Evolutionary conservation across 1,140 invertebrate genomes (phyloP).

Genomic region (Drosophila nannoptera): DNA sequence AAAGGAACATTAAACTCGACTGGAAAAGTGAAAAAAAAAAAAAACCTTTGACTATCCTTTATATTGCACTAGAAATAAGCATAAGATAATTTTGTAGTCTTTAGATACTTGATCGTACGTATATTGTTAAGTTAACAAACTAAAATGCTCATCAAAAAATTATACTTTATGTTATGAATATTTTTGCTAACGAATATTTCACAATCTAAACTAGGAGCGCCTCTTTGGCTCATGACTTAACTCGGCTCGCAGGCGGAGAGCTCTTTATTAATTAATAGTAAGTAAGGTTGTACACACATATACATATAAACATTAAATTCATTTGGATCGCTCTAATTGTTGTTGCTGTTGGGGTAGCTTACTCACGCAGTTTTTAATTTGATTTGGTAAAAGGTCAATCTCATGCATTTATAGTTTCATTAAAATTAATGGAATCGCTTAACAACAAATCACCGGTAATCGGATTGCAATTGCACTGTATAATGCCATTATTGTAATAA

Average conservation of each 20-base stretch:
- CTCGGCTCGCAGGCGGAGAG: slow-evolving; percentile 17
- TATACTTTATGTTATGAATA: slow-evolving; percentile 15
- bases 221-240: slow-evolving; percentile 36
- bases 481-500: slow-evolving; percentile 35
- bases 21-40: slow-evolving; percentile 32
- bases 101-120: slow-evolving; percentile 22
- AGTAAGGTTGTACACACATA: slow-evolving; percentile 33
- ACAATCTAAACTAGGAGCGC: slow-evolving; percentile 26
- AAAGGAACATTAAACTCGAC: slow-evolving; percentile 29
- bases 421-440: slow-evolving; percentile 70
- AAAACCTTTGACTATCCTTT: slow-evolving; percentile 27
- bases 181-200: slow-evolving; percentile 26
- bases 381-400: slow-evolving; percentile 34
- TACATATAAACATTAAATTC: slow-evolving; percentile 59
- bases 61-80: slow-evolving; percentile 55
- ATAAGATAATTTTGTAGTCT: slow-evolving; percentile 25
- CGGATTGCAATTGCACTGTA: slow-evolving; percentile 48
- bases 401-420: slow-evolving; percentile 27
- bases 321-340: slow-evolving; percentile 37
- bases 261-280: slow-evolving; percentile 37
- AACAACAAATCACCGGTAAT: slow-evolving; percentile 37
- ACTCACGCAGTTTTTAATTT: slow-evolving; percentile 21
- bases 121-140: slow-evolving; percentile 24
- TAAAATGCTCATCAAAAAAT: slow-evolving; percentile 47
- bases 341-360: slow-evolving; percentile 13